Conservation (phyloP, 2,888 invertebrate genomes). For the Micoletzkya japonica region DNA sequence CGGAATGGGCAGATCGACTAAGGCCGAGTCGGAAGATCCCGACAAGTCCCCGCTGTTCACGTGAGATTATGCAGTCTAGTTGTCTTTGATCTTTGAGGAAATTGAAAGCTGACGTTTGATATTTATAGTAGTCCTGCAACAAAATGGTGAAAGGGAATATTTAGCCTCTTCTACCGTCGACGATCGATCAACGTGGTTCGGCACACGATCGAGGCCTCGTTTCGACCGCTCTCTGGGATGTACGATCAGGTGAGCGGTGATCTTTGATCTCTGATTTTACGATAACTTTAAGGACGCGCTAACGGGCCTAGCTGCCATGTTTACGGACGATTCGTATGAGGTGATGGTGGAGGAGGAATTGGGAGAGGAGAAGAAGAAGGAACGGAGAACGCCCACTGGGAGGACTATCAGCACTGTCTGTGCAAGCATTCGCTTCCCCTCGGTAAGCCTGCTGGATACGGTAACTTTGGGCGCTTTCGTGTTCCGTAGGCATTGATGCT, state of each 20-base stretch:
- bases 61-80: neutral
- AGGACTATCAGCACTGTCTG: neutral
- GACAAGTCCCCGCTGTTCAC: neutral
- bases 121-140: neutral
- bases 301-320: slow-evolving; percentile 40
- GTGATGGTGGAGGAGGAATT: slow-evolving; percentile 26
- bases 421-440: slow-evolving; percentile 29
- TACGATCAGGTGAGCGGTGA: slow-evolving; percentile 50
- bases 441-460: no score
- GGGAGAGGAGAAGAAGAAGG: no score
- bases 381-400: no score
- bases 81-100: neutral
- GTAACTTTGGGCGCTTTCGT: no score
- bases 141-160: neutral
- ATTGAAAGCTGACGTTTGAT: neutral
- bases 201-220: slow-evolving; percentile 53
- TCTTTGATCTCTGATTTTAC: no score
- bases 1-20: slow-evolving; percentile 29
- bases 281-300: no score
- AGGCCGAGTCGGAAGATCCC: neutral
- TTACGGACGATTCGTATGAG: slow-evolving; percentile 38
- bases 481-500: no score
- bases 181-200: slow-evolving; percentile 51
- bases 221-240: slow-evolving; percentile 58
- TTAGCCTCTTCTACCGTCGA: slow-evolving; percentile 54